Conservation (phyloP, 2,113 vertebrate genomes). For the Dicentrarchus labrax region DNA sequence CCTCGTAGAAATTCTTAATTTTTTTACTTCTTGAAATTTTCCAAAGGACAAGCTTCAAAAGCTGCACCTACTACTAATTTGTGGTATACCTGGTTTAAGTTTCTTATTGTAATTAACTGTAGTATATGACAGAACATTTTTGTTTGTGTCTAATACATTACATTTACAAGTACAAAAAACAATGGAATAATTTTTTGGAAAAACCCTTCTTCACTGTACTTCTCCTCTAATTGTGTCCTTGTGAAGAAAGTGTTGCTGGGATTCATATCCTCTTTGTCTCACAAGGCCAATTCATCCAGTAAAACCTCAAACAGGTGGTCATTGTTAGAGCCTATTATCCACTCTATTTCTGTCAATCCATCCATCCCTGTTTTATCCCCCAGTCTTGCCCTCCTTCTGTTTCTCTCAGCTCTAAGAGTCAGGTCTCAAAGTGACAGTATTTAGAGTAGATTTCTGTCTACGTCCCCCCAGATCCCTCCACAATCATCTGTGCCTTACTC, state of each 20-base stretch:
- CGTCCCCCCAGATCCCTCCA: conserved; percentile 5
- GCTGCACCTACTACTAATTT: neutral
- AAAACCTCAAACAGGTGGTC: conserved; percentile 8
- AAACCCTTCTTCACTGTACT: neutral
- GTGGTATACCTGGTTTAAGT: neutral
- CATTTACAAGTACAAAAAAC: neutral
- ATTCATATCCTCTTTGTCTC: neutral
- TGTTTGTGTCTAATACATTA: neutral
- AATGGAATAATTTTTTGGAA: neutral
- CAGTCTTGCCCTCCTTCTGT: neutral
- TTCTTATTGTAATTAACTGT: neutral
- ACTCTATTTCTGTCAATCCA: conserved; percentile 18
- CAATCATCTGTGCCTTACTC: conserved; percentile 16
- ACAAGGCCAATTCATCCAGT: neutral
- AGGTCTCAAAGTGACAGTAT: conserved; percentile 1
- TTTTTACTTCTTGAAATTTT: neutral
- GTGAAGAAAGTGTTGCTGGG: neutral
- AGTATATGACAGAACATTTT: neutral
- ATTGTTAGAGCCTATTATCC: neutral
- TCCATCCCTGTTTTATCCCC: conserved; percentile 3
- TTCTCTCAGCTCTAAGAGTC: conserved; percentile 11
- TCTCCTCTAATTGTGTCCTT: neutral
- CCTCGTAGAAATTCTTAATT: neutral
- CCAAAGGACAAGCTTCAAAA: neutral
- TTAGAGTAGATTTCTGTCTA: conserved; percentile 19